Evolutionary conservation across 2,113 vertebrate genomes (phyloP), one percentile per base, ranked within the genome.

Genomic region (Anhinga anhinga): DNA sequence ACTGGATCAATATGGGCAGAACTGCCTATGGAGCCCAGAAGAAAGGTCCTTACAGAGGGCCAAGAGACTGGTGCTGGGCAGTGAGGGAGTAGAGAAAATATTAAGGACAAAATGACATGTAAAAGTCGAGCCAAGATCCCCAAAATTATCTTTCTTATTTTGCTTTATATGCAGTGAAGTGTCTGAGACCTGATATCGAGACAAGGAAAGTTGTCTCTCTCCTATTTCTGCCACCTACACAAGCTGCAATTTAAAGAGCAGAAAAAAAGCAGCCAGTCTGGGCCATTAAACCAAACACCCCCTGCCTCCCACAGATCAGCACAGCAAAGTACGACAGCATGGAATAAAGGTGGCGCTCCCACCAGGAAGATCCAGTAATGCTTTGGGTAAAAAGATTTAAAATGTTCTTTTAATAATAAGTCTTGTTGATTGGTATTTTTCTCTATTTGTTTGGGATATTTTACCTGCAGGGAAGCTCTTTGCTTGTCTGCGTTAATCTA

Each of bases 401-500:
- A 88, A 86, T 86, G 42, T 74, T 86, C 32, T 62, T 88, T 86
- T 77, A 80, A 55, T 90, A 82, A 12, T 73, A 72, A 63, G 49
- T 49, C 70, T 58, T 72, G 78, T 80, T 82, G 76, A 53, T 93
- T 69, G 27, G 27, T 92, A 77, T 96, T 90, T 85, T 86, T 86
- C 85, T 90, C n/a, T 88, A 5, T 77, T 93, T 96, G 79, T 69
- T 42, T 83, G 70, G 27, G 38, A 65, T 80, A 50, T 93, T 95
- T 92, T 94, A 50, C 79, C 76, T 83, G 67, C 78, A 62, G 82
- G 63, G 76, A 86, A 88, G 63, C 74, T 86, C 79, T 93, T 94
- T 86, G 50, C 88, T 96, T 93, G 79, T 93, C 79, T 88, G 93
- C 88, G 66, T 97, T 96, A 49, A 94, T 95, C 88, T 94, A 88